These are phyloP conservation scores for Xenopus petersii DNA, from an alignment of 2,797 vertebrate species.

Conservation along the genomic window DNA sequence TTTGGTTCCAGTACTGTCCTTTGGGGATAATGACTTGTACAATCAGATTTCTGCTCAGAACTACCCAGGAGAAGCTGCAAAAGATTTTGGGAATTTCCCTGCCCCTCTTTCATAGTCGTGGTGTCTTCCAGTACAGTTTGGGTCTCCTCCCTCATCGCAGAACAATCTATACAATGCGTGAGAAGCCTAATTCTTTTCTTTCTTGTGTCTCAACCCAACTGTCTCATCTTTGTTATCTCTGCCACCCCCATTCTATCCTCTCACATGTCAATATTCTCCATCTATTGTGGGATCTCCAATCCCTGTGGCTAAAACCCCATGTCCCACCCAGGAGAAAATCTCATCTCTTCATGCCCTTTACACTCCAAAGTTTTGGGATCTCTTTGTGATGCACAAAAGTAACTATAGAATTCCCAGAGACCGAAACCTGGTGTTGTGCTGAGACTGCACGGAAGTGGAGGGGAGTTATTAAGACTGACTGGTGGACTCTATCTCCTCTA, in stretches of 20 bases:
- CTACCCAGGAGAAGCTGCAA: slow-evolving; percentile 66
- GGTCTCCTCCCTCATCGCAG: slow-evolving; percentile 65
- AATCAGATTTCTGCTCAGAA: slow-evolving; percentile 68
- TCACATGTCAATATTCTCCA: background rate
- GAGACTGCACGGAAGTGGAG: background rate
- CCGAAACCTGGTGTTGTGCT: slow-evolving; percentile 20
- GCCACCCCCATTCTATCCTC: too few species aligned
- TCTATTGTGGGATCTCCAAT: slow-evolving; percentile 26
- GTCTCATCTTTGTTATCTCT: background rate
- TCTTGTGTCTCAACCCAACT: too few species aligned
- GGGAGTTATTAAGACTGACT: background rate
- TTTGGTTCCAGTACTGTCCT: slow-evolving; percentile 76
- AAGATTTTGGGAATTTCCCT: slow-evolving; percentile 65
- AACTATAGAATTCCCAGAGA: slow-evolving; percentile 22
- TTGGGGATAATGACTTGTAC: slow-evolving; percentile 76
- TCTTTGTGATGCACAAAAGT: slow-evolving; percentile 24
- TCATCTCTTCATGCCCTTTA: slow-evolving; percentile 18
- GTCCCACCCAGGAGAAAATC: slow-evolving; percentile 21
- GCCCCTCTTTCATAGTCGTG: slow-evolving; percentile 74
- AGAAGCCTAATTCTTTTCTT: slow-evolving; percentile 23
- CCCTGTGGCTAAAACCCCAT: slow-evolving; percentile 12
- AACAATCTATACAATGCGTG: slow-evolving; percentile 71
- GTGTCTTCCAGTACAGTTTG: slow-evolving; percentile 69
- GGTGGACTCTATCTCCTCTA: too few species aligned
- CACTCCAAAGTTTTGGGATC: slow-evolving; percentile 17